Conservation (phyloP, 53 echinoderm and acorn worm genomes). For the Stichopus horrens region DNA sequence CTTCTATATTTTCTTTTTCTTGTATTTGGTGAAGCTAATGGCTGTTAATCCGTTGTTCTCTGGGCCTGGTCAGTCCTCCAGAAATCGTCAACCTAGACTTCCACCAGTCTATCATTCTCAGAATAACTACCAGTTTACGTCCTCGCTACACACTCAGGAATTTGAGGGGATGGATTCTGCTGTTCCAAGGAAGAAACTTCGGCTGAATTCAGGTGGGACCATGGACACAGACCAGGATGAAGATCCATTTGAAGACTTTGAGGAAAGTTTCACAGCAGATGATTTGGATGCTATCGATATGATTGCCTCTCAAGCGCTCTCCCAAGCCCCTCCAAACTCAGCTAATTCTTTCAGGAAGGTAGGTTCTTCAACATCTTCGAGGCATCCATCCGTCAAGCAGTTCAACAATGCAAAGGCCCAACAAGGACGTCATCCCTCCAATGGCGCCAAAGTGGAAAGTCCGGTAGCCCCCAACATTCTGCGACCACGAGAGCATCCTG, state of each 20-base stretch:
- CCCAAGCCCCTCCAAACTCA: constrained; percentile 50
- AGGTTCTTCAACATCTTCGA: background rate
- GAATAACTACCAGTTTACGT: background rate
- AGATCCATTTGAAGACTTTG: constrained; percentile 88
- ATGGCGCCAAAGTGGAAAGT: too few species aligned
- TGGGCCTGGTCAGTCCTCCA: constrained; percentile 58
- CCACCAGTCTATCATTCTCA: background rate
- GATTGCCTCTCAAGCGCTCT: constrained; percentile 83
- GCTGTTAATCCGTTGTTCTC: constrained; percentile 89
- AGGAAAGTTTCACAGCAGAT: constrained; percentile 83
- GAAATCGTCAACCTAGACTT: constrained; percentile 18
- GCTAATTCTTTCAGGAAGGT: constrained; percentile 26
- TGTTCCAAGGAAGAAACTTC: constrained; percentile 74
- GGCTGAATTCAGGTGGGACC: constrained; percentile 45
- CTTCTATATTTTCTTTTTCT: background rate
- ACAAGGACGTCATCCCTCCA: background rate
- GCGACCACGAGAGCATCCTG: background rate
- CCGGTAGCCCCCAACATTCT: background rate
- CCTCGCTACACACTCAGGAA: background rate
- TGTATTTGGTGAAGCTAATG: constrained; percentile 47
- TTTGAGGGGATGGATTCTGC: constrained; percentile 31
- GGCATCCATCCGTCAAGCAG: background rate
- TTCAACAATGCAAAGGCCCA: background rate
- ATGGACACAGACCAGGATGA: constrained; percentile 9
- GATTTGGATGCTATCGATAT: constrained; percentile 73